phyloP scores from a whole-genome alignment of 1,140 invertebrate genomes.

The Saccostrea echinata region DNA sequence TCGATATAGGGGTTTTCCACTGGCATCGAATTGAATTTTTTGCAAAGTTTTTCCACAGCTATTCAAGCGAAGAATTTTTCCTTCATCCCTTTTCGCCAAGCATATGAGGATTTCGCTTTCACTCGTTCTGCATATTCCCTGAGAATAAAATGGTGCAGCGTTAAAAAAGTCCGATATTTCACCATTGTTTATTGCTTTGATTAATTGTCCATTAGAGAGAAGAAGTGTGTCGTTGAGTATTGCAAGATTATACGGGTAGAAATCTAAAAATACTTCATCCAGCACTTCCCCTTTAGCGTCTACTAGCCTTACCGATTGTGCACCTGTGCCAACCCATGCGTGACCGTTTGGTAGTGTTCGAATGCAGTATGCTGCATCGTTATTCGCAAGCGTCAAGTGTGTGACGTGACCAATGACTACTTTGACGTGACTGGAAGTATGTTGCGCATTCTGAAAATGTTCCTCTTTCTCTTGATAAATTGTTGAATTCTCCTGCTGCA shows the following conservation, averaged over 20 bases:
- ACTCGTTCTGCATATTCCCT: constrained; percentile 2
- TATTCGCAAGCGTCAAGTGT: neutral
- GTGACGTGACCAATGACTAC: neutral
- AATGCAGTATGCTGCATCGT: constrained; percentile 40
- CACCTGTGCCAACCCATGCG: constrained; percentile 39
- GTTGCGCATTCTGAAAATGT: neutral
- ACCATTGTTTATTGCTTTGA: neutral
- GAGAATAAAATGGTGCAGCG: neutral
- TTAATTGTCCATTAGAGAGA: constrained; percentile 26
- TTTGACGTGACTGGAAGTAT: neutral
- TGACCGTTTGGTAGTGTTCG: constrained; percentile 11
- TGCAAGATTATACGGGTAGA: constrained; percentile 21
- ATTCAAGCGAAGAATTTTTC: constrained; percentile 10
- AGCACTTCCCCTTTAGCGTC: neutral
- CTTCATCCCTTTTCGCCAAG: neutral
- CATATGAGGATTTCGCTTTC: neutral
- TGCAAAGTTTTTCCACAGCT: neutral
- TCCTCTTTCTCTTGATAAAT: neutral
- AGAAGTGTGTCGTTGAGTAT: neutral
- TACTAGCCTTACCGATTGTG: neutral
- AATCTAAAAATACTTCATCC: constrained; percentile 6
- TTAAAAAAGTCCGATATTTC: constrained; percentile 19
- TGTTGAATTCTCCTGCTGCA: neutral
- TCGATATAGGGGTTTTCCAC: neutral
- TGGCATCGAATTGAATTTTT: constrained; percentile 14